Percentiles rank a stretch among this genome's conserved stretches.
Conservation (phyloP, 2,888 invertebrate genomes). For the Pyrrhosoma nymphula region DNA sequence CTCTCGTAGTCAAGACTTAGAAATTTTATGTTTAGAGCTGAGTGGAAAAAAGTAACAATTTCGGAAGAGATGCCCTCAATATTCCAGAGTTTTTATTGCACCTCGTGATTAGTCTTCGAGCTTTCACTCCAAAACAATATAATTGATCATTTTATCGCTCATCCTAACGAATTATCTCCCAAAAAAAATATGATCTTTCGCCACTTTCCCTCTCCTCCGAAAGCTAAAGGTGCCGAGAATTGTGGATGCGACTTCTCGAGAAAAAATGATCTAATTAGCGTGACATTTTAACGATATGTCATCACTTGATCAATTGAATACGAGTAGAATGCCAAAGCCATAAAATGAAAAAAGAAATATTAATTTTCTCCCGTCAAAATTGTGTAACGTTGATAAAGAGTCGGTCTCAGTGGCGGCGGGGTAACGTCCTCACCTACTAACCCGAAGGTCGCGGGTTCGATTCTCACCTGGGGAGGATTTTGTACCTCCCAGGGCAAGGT, state of each 20-base stretch:
- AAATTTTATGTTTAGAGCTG: too few relatives aligned
- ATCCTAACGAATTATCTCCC: background rate
- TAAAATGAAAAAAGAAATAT: too few relatives aligned
- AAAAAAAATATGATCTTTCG: background rate
- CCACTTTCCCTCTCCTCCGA: background rate
- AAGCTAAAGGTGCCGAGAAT: background rate
- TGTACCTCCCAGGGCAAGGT: too few relatives aligned
- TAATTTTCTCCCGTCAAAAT: too few relatives aligned
- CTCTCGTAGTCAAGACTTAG: too few relatives aligned
- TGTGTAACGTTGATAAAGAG: too few relatives aligned
- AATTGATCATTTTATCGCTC: background rate
- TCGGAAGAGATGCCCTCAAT: background rate
- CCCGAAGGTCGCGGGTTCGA: too few relatives aligned
- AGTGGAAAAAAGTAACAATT: too few relatives aligned
- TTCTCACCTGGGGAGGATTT: too few relatives aligned
- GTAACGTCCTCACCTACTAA: too few relatives aligned
- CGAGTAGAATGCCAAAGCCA: background rate
- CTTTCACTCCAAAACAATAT: background rate
- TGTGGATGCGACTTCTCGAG: background rate
- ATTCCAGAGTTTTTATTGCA: background rate
- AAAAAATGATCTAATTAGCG: background rate
- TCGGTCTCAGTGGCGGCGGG: too few relatives aligned
- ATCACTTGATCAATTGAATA: background rate
- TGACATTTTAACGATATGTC: background rate
- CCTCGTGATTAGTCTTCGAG: background rate